These are phyloP conservation scores for Hafferia zeledoni DNA, from an alignment of 2,797 vertebrate species.

Conservation along the genomic window DNA sequence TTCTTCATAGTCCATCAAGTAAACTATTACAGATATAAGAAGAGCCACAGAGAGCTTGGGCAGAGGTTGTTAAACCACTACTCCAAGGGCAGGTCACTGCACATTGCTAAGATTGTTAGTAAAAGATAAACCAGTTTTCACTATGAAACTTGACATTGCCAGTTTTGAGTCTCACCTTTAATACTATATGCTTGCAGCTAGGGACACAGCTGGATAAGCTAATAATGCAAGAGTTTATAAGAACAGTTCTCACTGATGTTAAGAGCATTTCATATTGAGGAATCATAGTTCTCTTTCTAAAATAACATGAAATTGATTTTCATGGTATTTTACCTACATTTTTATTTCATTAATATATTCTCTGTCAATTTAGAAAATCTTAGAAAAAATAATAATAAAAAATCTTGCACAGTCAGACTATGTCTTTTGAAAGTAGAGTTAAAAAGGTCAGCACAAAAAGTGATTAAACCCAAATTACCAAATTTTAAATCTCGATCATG, in stretches of 20 bases:
- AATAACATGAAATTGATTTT: neutral
- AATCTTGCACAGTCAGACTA: neutral
- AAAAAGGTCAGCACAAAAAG: neutral
- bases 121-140: constrained; percentile 61
- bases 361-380: neutral
- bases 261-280: neutral
- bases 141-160: constrained; percentile 9
- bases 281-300: neutral
- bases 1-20: constrained; percentile 81
- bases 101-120: constrained; percentile 62
- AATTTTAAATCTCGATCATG: neutral
- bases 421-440: neutral
- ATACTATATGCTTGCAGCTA: constrained; percentile 15
- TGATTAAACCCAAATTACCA: neutral
- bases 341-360: neutral
- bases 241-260: neutral
- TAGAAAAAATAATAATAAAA: neutral
- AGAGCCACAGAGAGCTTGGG: constrained; percentile 70
- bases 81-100: constrained; percentile 78
- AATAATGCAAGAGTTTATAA: constrained; percentile 27
- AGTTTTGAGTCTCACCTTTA: constrained; percentile 55
- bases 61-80: constrained; percentile 77
- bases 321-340: neutral
- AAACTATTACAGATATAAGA: constrained; percentile 80
- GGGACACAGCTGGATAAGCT: constrained; percentile 42